Evolutionary conservation across 2,113 vertebrate genomes (phyloP).

Genomic region (Myodes glareolus): DNA sequence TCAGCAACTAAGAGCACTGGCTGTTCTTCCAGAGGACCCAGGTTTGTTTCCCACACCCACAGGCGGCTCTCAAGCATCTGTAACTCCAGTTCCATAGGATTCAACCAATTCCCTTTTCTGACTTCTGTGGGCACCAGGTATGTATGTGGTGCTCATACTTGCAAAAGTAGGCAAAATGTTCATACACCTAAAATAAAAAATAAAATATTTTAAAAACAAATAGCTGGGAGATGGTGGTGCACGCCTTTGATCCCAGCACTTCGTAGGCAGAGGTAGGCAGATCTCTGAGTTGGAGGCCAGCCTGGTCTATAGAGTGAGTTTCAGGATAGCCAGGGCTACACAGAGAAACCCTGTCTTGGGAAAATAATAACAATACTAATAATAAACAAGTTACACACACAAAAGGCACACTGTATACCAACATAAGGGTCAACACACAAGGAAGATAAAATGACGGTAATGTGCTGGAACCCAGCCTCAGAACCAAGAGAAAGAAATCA

Average conservation of each 20-base stretch:
- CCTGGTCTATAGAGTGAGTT: not conserved
- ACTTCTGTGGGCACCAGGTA: not conserved
- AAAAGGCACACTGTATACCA: not conserved
- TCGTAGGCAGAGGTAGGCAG: not conserved
- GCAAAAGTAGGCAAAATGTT: not conserved
- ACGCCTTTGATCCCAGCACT: not conserved
- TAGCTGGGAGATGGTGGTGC: not conserved
- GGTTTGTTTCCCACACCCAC: not conserved
- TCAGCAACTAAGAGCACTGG: not conserved
- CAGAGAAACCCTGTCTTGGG: not conserved
- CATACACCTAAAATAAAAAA: not conserved
- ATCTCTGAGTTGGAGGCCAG: not conserved
- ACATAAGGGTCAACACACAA: not conserved
- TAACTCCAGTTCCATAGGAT: not conserved
- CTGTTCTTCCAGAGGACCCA: not conserved
- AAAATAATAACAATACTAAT: not conserved
- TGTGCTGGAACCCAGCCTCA: not conserved
- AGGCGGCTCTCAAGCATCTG: not conserved
- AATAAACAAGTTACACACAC: not conserved
- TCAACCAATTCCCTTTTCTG: not conserved
- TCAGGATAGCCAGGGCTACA: not conserved
- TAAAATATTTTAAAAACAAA: not conserved
- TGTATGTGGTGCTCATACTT: not conserved
- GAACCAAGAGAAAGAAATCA: constrained; percentile 8
- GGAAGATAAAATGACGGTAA: not conserved